phyloP scores from a whole-genome alignment of 2,888 invertebrate species.

The Andricus quercusramuli region DNA sequence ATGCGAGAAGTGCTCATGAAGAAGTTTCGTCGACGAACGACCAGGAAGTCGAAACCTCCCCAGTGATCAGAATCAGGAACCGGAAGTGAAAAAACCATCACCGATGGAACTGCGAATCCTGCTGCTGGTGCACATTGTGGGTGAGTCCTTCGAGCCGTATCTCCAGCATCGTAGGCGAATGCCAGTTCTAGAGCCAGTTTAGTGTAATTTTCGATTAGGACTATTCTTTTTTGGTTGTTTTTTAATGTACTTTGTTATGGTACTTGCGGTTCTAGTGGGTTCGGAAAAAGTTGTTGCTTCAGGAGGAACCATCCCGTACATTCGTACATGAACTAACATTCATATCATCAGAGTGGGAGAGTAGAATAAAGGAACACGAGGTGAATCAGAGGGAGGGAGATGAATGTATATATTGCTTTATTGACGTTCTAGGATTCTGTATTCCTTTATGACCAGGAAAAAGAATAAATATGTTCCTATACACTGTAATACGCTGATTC shows the following conservation, averaged over 20 bases:
- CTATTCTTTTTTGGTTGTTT: neutral
- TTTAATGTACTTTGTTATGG: neutral
- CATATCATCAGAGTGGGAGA: neutral
- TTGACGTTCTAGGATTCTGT: conserved; percentile 9
- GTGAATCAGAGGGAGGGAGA: conserved; percentile 7
- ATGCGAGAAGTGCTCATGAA: conserved; percentile 48
- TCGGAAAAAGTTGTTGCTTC: neutral
- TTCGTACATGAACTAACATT: neutral
- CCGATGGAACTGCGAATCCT: conserved; percentile 56
- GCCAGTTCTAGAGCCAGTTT: neutral
- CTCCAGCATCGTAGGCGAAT: neutral
- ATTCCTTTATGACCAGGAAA: neutral
- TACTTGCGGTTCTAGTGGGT: neutral
- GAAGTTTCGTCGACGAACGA: conserved; percentile 43
- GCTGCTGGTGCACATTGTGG: conserved; percentile 52
- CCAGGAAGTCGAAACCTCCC: conserved; percentile 43
- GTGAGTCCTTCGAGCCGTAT: conserved; percentile 44
- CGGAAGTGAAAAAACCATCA: conserved; percentile 32
- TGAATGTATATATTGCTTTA: conserved; percentile 7
- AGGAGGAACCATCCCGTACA: neutral
- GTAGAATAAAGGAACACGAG: conserved; percentile 4
- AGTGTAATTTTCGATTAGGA: neutral
- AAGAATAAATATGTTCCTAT: neutral
- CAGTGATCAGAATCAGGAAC: conserved; percentile 33
- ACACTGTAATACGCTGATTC: no score